A percentile compares a stretch with the other conserved stretches of the same genome.
phyloP scores from a whole-genome alignment of 2,113 vertebrate species.

The Mirza zaza region DNA sequence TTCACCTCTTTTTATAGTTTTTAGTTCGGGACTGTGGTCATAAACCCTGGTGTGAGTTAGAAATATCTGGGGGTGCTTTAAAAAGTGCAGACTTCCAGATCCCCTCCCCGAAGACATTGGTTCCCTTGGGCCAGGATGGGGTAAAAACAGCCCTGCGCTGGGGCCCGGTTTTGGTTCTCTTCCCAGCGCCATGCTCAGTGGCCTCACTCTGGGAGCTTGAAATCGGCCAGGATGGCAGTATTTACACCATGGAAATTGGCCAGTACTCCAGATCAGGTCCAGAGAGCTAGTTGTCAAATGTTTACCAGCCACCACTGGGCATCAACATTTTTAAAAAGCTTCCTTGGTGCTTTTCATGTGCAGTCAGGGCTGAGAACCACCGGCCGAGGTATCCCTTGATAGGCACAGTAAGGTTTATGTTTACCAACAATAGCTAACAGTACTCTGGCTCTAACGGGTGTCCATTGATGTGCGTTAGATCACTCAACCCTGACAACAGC shows the following conservation, averaged over 20 bases:
- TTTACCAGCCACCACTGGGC: neutral
- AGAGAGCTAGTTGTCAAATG: neutral
- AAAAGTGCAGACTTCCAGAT: neutral
- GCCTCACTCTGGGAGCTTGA: neutral
- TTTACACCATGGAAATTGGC: neutral
- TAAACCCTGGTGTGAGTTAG: neutral
- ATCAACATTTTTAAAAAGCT: neutral
- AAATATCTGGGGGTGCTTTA: neutral
- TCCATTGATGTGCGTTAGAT: neutral
- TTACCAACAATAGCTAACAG: accelerated
- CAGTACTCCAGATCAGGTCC: accelerated
- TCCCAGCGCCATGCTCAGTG: accelerated
- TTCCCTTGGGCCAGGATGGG: accelerated
- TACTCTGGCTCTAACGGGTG: neutral
- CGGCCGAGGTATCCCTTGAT: accelerated
- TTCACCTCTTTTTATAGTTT: neutral
- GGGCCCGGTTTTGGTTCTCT: accelerated
- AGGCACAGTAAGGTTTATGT: too few relatives aligned
- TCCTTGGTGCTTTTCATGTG: accelerated
- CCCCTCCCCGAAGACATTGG: neutral
- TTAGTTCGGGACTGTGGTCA: neutral
- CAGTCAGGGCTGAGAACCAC: neutral
- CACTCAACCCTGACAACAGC: neutral
- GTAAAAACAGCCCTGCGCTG: accelerated
- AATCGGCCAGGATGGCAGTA: neutral